A percentile compares a stretch with the other conserved stretches of the same genome.
These are phyloP conservation scores for Resseliella maxima DNA, from an alignment of 2,888 invertebrate species.

Conservation along the genomic window DNA sequence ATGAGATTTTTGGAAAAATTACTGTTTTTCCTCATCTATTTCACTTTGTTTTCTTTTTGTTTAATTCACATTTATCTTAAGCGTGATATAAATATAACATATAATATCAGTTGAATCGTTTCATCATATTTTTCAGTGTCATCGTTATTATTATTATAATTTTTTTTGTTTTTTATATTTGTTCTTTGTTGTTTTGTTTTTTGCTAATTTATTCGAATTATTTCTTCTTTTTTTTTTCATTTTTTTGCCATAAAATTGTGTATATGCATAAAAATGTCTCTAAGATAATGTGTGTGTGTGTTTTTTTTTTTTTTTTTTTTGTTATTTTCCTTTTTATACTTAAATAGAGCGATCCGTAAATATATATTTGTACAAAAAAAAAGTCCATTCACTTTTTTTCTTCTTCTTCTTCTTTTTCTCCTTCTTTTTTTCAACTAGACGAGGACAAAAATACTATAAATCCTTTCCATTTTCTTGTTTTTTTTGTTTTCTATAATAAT, in stretches of 20 bases:
- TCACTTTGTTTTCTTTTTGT: background rate
- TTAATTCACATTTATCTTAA: background rate
- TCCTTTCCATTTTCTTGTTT: background rate
- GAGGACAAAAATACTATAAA: background rate
- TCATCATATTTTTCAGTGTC: background rate
- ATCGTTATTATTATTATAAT: background rate
- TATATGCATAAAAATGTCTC: constrained; percentile 24
- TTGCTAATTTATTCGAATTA: background rate
- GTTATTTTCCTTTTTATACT: no score
- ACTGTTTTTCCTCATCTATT: background rate
- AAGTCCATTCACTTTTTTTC: constrained; percentile 28
- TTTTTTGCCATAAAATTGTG: background rate
- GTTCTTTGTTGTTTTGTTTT: background rate
- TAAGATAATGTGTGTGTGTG: no score
- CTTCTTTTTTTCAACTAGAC: background rate
- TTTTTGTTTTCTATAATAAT: background rate
- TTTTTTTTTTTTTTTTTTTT: no score
- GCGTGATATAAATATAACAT: background rate
- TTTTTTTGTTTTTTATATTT: background rate
- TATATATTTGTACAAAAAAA: constrained; percentile 40
- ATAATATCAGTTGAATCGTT: background rate
- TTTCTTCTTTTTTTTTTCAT: background rate
- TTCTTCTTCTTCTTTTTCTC: no score
- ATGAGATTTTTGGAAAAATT: background rate
- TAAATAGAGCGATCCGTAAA: constrained; percentile 25